Base-by-base conservation (phyloP, 2,113 vertebrate genomes). In the Synchiropus splendidus region DNA sequence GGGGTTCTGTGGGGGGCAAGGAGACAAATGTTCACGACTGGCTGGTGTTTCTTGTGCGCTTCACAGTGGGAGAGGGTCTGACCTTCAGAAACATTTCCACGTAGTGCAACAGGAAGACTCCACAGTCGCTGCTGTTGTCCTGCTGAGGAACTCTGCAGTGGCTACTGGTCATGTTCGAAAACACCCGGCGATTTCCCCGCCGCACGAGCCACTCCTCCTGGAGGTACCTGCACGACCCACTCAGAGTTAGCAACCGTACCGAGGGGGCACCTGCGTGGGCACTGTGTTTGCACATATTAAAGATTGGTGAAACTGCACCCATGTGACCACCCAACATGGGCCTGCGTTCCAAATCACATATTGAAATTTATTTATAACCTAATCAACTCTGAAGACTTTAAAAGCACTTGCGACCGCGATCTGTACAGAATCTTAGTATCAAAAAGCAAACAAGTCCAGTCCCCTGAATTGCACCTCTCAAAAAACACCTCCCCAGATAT, bases 111-210 rank as follows among this genome's bases (percentile, higher is more conserved):
- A 97, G 84, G 65, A 92, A 98, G 1, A 96, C 66, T 0, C 92
- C 94, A 51, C 92, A 97, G 62, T 97, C 94, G 48, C 90, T 95
- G 79, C 85, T 88, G 70, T 98, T 98, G 70, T 95, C 85, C 79
- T 96, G 94, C 55, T 90, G 90, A 31, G 91, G 92, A 44, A 96
- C 91, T 64, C 82, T 83, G 47, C 91, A 92, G 66, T 59, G 85
- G 1, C 78, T 73, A 37, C 85, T 88, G 44, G 67, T 69, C 73
- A 92, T 83, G 15, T 31, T 80, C 37, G 31, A 86, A 75, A 98
- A 95, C 39, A 81, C 71, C 5, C 89, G 81, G 1, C 43, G 52
- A 0, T 79, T 85, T 64, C 83, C 86, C 36, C 80, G 58, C 42
- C 89, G 90, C 6, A 86, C 85, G 73, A 90, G 87, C 91, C 93